Base-by-base conservation (phyloP, 1,140 invertebrate species). In the Drosophila kohkoa region DNA sequence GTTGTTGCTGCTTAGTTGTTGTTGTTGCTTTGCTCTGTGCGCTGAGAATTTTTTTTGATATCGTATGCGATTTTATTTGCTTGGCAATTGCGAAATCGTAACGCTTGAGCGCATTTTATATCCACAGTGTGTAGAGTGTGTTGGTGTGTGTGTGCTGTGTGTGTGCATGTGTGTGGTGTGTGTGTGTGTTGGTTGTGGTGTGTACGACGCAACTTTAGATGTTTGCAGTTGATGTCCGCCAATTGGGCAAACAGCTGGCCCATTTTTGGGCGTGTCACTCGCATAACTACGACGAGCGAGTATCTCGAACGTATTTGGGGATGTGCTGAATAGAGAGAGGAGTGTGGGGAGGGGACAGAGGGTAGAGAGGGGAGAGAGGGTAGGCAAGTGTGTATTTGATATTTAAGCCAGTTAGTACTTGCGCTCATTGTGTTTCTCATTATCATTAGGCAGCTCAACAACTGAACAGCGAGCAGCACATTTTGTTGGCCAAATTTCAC, bases 81-180 rank as follows among this genome's bases (percentile, higher is more conserved):
- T 83, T 65, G 70, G 63, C 83, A 80, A 88, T 88, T 80, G 83
- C 85, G 70, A 80, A 80, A 88, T 77, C 73, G 69, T 59, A 75
- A 83, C 77, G 83, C 83, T 69, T 80, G 69, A 87, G 43, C 75
- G 79, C 59, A 43, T 67, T 87, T 87, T 69, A 87, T 82, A 67
- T 74, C 60, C 76, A 87, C n/a, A 20, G 55, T 1, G 8, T 16
- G 8, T 32, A 10, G 71, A 63, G 58, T 68, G 49, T 65, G 63
- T 70, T 35, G 15, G 15, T 43, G 38, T 38, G 13, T 43, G 54
- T 41, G 3, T 15, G 54, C 0, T 59, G 35, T 35, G 49, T 11
- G 25, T 54, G 51, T 38, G 32, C 20, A 15, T 55, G 30, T 55
- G 51, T 55, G 32, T 35, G 52, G 32, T 38, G 32, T 55, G 30